Base-by-base conservation (phyloP, 2,113 vertebrate genomes). In the Cromileptes altivelis region DNA sequence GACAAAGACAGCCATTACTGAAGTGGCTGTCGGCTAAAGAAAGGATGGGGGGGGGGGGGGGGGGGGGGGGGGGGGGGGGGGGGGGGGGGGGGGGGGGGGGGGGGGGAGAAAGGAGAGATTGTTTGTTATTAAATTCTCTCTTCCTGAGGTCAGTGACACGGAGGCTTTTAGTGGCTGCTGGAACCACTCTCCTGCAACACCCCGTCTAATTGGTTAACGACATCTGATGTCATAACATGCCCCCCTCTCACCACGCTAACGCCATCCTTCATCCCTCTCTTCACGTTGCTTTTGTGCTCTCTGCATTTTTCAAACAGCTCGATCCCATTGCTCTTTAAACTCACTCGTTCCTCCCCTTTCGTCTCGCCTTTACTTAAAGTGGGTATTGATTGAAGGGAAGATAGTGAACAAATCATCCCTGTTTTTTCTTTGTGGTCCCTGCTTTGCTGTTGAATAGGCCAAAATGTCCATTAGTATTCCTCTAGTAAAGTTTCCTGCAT, bases 191-290 rank as follows among this genome's bases (percentile, higher is more conserved):
- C 83, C 76, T 88, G 80, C 82, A 91, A 92, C 89, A 86, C 88
- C 91, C 87, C 53, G 14, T 74, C 92, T 91, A 94, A 93, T 93
- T 94, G 92, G 86, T 92, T 92, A 92, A 93, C 42, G 84, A 90
- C 78, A 68, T 84, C 79, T 93, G 90, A 93, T 91, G 89, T 92
- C 92, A 93, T 83, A 94, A 91, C 84, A 90, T 50, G 65, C 64
- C 57, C 64, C 75, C 60, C 42, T 56, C 70, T 52, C 74, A 14
- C 52, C 42, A 49, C 30, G 52, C 83, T 83, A 69, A 37, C 72
- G 55, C 70, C 64, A 45, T 85, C 84, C 78, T 81, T 88, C 68
- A 80, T 76, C 27, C 60, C 19, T 85, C 61, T 64, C 57, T 65
- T 67, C 37, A 1, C 75, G 79, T 65, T 49, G 30, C 65, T 72